Percentiles rank a stretch among this genome's conserved stretches.
These are phyloP conservation scores for Heliconius charithonia DNA, from an alignment of 2,888 invertebrate genomes.

Conservation along the genomic window DNA sequence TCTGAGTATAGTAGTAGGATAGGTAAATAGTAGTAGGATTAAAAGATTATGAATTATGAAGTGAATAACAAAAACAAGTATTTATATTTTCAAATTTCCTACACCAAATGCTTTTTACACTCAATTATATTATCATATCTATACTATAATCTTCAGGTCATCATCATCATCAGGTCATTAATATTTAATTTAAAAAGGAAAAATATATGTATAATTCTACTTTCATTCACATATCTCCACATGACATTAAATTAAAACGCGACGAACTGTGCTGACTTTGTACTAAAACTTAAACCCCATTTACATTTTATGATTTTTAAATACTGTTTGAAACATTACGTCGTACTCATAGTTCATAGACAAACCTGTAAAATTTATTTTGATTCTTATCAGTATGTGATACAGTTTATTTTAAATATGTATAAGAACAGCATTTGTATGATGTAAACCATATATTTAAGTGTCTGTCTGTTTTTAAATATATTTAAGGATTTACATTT, in stretches of 20 bases:
- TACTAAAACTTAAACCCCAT: not conserved
- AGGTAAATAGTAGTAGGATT: no score
- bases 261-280: conserved; percentile 1
- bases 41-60: no score
- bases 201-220: not conserved
- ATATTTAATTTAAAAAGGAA: not conserved
- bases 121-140: not conserved
- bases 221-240: not conserved
- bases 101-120: not conserved
- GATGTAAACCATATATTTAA: not conserved
- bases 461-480: not conserved
- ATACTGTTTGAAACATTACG: not conserved
- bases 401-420: not conserved
- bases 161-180: not conserved
- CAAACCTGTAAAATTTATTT: not conserved
- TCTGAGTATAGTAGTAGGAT: no score
- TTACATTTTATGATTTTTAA: conserved; percentile 6
- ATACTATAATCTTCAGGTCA: no score
- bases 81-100: not conserved
- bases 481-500: not conserved
- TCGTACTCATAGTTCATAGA: not conserved
- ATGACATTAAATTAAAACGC: conserved; percentile 1
- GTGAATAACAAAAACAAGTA: not conserved
- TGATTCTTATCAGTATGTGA: not conserved
- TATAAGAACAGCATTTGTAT: not conserved